These are phyloP conservation scores for Patiria miniata DNA, from an alignment of 35 echinoderm and acorn worm genomes.

Conservation along the genomic window DNA sequence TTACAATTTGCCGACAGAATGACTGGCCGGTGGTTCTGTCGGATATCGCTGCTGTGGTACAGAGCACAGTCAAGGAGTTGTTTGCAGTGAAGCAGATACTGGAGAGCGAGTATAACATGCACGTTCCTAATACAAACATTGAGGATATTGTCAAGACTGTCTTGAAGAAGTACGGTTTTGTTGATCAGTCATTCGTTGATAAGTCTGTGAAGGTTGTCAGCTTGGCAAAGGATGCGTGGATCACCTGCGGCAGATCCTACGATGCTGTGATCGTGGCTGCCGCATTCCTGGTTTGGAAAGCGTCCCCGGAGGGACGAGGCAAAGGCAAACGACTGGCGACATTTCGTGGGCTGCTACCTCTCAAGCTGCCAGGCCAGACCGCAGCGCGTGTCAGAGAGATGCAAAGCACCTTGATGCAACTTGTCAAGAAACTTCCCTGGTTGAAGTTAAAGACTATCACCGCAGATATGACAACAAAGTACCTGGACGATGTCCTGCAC, in stretches of 20 bases:
- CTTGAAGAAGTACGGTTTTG: neutral
- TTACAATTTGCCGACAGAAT: neutral
- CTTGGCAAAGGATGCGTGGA: constrained; percentile 28
- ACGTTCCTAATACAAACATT: neutral
- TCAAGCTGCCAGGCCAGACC: neutral
- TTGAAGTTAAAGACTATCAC: neutral
- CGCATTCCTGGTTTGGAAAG: constrained; percentile 16
- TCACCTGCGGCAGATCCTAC: constrained; percentile 16
- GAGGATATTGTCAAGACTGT: neutral
- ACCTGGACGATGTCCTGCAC: neutral
- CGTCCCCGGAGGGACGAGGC: neutral
- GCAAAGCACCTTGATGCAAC: neutral
- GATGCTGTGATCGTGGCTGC: constrained; percentile 19
- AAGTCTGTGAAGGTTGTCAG: neutral
- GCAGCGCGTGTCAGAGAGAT: neutral
- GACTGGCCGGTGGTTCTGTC: neutral
- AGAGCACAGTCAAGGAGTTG: neutral
- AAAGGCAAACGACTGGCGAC: neutral
- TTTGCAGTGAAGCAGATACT: neutral
- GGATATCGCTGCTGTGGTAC: neutral
- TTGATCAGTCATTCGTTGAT: neutral
- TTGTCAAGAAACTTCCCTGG: neutral
- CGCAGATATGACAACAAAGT: neutral
- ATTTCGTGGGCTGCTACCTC: neutral
- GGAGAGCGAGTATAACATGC: neutral